A percentile compares a stretch with the other conserved stretches of the same genome.
Conservation (phyloP, 2,113 vertebrate genomes). For the Colossoma macropomum region DNA sequence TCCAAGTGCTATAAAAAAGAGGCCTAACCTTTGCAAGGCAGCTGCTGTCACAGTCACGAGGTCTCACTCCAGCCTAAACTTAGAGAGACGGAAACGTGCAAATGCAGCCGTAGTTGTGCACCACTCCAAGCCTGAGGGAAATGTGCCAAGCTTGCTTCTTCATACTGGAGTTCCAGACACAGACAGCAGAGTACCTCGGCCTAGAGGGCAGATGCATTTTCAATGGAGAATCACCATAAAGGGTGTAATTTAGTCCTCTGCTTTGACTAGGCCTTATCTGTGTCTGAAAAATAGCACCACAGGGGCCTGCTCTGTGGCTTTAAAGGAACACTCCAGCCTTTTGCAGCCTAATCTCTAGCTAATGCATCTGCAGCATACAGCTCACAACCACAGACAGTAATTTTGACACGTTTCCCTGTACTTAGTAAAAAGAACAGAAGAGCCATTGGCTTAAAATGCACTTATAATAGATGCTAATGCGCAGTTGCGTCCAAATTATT, state of each 20-base stretch:
- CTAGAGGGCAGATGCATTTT: neutral
- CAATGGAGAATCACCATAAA: neutral
- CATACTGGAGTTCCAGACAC: conserved; percentile 16
- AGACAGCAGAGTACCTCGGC: neutral
- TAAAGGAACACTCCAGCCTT: neutral
- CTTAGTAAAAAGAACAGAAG: neutral
- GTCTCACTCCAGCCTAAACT: conserved; percentile 55
- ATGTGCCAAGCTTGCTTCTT: conserved; percentile 23
- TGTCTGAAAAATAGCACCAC: neutral
- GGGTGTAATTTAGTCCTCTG: neutral
- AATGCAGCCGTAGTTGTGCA: conserved; percentile 37
- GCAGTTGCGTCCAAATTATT: neutral
- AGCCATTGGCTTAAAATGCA: neutral
- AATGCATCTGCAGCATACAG: neutral
- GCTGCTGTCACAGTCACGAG: conserved; percentile 56
- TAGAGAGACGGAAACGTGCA: conserved; percentile 55
- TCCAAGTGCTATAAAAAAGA: conserved; percentile 51
- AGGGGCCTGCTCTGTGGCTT: neutral
- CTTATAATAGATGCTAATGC: neutral
- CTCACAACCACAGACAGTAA: neutral
- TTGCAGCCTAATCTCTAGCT: neutral
- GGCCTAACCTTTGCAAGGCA: conserved; percentile 55
- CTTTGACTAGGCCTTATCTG: neutral
- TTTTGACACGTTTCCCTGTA: neutral
- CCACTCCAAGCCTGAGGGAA: neutral